Evolutionary conservation across 2,797 vertebrate genomes (phyloP).

Genomic region (Urocyon cinereoargenteus): DNA sequence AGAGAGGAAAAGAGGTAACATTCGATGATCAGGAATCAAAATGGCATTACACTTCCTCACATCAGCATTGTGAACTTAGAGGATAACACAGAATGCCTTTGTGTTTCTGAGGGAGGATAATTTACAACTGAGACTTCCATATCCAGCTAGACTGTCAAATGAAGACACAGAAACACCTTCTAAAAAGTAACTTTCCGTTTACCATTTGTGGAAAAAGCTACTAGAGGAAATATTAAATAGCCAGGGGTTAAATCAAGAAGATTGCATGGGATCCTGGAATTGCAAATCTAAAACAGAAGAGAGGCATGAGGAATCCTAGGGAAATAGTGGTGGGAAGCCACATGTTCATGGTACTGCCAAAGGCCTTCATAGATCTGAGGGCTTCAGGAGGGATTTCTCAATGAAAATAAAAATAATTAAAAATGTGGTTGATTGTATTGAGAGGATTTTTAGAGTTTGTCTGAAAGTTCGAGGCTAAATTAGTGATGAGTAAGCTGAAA

Average conservation of each 20-base stretch:
- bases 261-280: not conserved
- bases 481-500: slow-evolving; percentile 1
- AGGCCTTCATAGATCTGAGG: not conserved
- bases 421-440: not conserved
- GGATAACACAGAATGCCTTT: not conserved
- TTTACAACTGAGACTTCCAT: not conserved
- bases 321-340: not conserved
- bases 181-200: not conserved
- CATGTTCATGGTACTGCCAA: not conserved
- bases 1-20: not conserved
- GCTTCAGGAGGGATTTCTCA: not conserved
- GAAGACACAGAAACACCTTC: not conserved
- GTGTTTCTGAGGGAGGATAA: not conserved
- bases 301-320: not conserved
- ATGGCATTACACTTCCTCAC: not conserved
- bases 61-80: not conserved
- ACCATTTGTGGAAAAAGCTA: not conserved
- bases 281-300: not conserved
- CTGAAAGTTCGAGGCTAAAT: not conserved
- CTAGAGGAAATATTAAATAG: not conserved
- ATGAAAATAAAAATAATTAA: not conserved
- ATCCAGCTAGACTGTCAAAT: not conserved
- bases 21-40: not conserved
- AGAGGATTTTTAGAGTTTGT: not conserved
- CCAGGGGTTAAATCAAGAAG: not conserved